Evolutionary conservation across 1,140 invertebrate genomes (phyloP).

Genomic region (Trichonephila clavipes): DNA sequence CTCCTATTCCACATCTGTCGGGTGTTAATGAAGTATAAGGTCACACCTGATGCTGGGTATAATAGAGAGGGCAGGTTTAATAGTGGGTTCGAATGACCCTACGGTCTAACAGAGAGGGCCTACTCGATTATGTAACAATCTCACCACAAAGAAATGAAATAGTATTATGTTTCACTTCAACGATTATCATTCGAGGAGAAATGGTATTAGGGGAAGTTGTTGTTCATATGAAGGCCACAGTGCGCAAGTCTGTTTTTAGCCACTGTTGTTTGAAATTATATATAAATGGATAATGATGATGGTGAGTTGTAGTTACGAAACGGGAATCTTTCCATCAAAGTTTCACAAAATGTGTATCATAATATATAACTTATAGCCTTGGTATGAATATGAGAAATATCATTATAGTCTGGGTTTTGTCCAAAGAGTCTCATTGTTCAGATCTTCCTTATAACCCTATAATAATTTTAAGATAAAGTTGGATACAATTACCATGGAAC

Average conservation of each 20-base stretch:
- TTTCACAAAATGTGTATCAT: too few relatives aligned
- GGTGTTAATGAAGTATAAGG: slow-evolving; percentile 66
- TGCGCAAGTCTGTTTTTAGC: background rate
- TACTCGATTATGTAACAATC: slow-evolving; percentile 29
- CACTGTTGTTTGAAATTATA: too few relatives aligned
- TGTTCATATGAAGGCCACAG: background rate
- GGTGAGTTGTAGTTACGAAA: too few relatives aligned
- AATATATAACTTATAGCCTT: too few relatives aligned
- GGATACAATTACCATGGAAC: too few relatives aligned
- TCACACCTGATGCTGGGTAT: slow-evolving; percentile 54
- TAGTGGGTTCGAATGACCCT: slow-evolving; percentile 44
- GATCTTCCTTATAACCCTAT: too few relatives aligned
- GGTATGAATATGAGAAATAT: too few relatives aligned
- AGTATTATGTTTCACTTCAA: slow-evolving; percentile 36
- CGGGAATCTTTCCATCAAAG: too few relatives aligned
- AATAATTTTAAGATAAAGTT: too few relatives aligned
- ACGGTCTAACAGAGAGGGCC: background rate
- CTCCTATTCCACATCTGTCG: slow-evolving; percentile 71
- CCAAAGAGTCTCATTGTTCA: too few relatives aligned
- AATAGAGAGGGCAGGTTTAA: slow-evolving; percentile 66
- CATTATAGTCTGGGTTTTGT: too few relatives aligned
- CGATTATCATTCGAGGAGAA: slow-evolving; percentile 54
- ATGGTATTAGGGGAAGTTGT: slow-evolving; percentile 36
- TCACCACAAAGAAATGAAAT: slow-evolving; percentile 51
- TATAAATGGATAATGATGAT: too few relatives aligned